Evolutionary conservation across 2,113 vertebrate species (phyloP), one percentile per base, ranked within the genome.

Genomic region (Cathartes aura): DNA sequence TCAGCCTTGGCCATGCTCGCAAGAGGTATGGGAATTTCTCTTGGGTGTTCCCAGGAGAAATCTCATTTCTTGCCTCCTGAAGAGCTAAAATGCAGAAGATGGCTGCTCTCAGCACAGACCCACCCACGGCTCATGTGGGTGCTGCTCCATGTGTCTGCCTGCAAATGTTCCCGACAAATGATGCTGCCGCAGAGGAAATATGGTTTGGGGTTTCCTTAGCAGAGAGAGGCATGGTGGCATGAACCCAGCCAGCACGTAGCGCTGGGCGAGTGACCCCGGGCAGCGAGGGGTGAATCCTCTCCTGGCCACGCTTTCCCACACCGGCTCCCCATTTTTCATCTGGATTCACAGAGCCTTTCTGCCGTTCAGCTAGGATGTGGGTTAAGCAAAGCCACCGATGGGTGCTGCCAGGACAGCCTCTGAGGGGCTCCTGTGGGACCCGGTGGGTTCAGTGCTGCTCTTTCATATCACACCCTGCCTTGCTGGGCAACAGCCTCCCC

Each of bases 361-460:
- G n/a, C 34, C 1, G 0, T 8, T 8, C 48, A 19, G 27, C 8
- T 68, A 48, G 30, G 15, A 88, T 0, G 0, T 3, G 34, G 21
- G 7, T 29, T 15, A 48, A 32, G 71, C 64, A 58, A 67, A 82
- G 32, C 43, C 36, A n/a, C 3, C 0, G 10, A 30, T 0, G 8
- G 40, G 22, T 43, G 55, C 59, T 72, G 60, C 55, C 2, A 1
- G 45, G 23, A 30, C 29, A 38, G 48, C 18, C 43, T 48, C 48
- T 2, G 1, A 50, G 32, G 26, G 53, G 76, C 5, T 94, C 52
- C 82, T 2, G 36, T 0, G 0, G 58, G 50, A 23, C 8, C 5
- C 2, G 3, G 23, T 9, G 66, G 64, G 56, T 47, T 83, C 52
- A 2, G 38, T 7, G 36, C 17, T 68, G 60, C 42, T 34, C n/a